Percentiles rank a stretch among this genome's conserved stretches.
These are phyloP conservation scores for Zoanthus solanderi DNA, from an alignment of 92 coral and sea anemone genomes.

Conservation along the genomic window DNA sequence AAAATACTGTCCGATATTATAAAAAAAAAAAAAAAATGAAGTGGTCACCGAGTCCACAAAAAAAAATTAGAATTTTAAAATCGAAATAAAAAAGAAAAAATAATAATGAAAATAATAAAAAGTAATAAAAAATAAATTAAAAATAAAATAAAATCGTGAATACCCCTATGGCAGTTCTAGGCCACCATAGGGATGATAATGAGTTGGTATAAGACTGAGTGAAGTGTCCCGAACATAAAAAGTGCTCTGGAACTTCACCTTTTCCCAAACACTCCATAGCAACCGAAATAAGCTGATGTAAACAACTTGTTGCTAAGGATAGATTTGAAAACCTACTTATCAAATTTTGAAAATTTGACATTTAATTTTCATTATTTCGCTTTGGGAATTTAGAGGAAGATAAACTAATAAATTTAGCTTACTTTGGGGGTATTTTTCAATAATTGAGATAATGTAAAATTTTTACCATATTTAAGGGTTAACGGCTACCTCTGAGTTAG, in stretches of 20 bases:
- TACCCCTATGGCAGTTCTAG: too few relatives aligned
- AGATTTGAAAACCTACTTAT: slow-evolving; percentile 18
- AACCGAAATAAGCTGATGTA: slow-evolving; percentile 23
- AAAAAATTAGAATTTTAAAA: too few relatives aligned
- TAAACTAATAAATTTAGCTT: slow-evolving; percentile 24
- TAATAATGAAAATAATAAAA: too few relatives aligned
- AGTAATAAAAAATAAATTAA: too few relatives aligned
- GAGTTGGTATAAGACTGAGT: slow-evolving; percentile 20
- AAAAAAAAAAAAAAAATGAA: too few relatives aligned
- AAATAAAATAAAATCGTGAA: too few relatives aligned
- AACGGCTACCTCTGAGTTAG: not conserved
- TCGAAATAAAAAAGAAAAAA: too few relatives aligned
- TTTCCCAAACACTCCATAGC: slow-evolving; percentile 27
- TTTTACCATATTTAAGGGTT: slow-evolving; percentile 9
- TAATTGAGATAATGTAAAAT: slow-evolving; percentile 18
- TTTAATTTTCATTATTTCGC: slow-evolving; percentile 9
- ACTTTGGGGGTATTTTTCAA: slow-evolving; percentile 10
- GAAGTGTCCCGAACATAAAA: slow-evolving; percentile 11
- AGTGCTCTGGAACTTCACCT: not conserved
- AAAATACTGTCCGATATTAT: too few relatives aligned
- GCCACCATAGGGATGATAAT: not conserved
- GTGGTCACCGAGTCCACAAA: too few relatives aligned
- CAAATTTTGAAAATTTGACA: slow-evolving; percentile 22
- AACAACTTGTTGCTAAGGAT: slow-evolving; percentile 32
- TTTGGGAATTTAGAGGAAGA: slow-evolving; percentile 1